Evolutionary conservation across 2,113 vertebrate genomes (phyloP).

Genomic region (Empidonax traillii): DNA sequence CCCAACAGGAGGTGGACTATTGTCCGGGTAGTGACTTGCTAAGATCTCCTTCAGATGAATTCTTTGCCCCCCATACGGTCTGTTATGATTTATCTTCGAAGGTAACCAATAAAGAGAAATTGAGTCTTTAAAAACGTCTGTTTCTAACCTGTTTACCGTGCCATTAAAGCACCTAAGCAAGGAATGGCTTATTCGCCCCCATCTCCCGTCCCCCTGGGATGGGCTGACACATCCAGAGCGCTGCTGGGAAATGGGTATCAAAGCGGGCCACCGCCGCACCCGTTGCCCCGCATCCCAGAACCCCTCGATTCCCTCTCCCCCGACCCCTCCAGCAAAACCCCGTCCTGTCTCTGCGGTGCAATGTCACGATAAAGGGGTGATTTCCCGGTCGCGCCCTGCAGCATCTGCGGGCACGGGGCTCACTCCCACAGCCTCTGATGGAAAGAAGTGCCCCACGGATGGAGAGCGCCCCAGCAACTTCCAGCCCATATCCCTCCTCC

Average conservation of each 20-base stretch:
- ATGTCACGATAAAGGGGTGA: neutral
- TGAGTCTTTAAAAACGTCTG: constrained; percentile 58
- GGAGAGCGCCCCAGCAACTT: neutral
- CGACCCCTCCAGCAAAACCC: neutral
- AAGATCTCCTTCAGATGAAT: constrained; percentile 70
- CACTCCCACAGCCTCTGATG: neutral
- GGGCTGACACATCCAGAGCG: constrained; percentile 13
- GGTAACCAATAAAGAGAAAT: constrained; percentile 30
- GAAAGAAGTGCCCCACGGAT: neutral
- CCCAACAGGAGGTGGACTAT: constrained; percentile 82
- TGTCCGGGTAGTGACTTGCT: constrained; percentile 78
- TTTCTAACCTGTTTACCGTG: constrained; percentile 72
- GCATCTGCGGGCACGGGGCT: neutral
- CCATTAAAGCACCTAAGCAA: constrained; percentile 61
- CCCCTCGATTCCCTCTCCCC: neutral
- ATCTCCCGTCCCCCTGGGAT: neutral
- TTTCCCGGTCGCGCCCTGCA: neutral
- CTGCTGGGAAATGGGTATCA: neutral
- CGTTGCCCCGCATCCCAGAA: neutral
- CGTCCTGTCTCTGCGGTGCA: neutral
- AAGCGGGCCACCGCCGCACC: neutral
- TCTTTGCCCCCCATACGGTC: constrained; percentile 47
- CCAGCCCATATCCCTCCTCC: neutral
- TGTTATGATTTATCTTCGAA: constrained; percentile 69
- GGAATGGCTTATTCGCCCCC: neutral